phyloP scores from a whole-genome alignment of 2,797 vertebrate species.

The Sebastes diaconus region DNA sequence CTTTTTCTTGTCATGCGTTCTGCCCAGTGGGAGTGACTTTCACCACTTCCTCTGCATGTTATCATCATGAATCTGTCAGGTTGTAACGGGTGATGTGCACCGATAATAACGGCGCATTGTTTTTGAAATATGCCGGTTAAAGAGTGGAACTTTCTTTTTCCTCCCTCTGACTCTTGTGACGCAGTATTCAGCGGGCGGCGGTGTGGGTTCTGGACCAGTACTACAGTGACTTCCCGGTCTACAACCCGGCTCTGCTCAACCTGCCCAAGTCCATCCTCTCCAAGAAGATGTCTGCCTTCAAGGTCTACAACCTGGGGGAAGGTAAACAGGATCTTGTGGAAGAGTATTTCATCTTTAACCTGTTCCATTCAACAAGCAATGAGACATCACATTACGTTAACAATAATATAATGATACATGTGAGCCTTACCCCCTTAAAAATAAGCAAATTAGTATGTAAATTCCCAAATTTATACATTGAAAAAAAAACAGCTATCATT shows the following conservation, averaged over 20 bases:
- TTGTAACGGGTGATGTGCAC: rapidly evolving
- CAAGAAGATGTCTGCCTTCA: slow-evolving; percentile 95
- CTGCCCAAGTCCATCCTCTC: slow-evolving; percentile 94
- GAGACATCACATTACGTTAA: neutral
- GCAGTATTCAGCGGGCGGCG: slow-evolving; percentile 92
- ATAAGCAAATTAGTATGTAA: neutral
- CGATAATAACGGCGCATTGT: rapidly evolving
- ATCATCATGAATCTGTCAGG: neutral
- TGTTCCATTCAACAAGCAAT: neutral
- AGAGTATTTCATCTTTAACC: neutral
- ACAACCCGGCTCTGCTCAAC: slow-evolving; percentile 94
- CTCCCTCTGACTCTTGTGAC: neutral
- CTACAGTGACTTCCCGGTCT: slow-evolving; percentile 94
- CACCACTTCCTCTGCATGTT: slow-evolving; percentile 18
- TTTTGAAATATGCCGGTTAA: neutral
- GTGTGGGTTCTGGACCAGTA: slow-evolving; percentile 95
- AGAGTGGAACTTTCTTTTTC: neutral
- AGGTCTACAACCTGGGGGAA: slow-evolving; percentile 95
- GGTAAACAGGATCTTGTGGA: slow-evolving; percentile 67
- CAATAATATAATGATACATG: neutral
- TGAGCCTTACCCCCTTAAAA: neutral
- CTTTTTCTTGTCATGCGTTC: neutral
- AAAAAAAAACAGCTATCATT: too few species aligned
- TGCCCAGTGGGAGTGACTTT: neutral
- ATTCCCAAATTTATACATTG: neutral